Percentiles rank a stretch among this genome's conserved stretches.
phyloP scores from a whole-genome alignment of 2,113 vertebrate species.

The Oxygymnocypris stewartii region DNA sequence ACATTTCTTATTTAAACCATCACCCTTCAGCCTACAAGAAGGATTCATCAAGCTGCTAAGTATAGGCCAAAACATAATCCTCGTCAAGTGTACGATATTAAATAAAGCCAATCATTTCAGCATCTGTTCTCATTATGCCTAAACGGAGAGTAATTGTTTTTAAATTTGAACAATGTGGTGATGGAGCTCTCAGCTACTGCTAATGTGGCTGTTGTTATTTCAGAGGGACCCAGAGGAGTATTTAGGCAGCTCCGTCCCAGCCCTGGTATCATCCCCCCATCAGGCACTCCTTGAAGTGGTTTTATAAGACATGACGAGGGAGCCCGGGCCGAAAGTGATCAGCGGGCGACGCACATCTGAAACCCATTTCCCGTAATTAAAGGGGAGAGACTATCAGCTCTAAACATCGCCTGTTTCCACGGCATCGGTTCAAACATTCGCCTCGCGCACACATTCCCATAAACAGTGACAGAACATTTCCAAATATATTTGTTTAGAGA shows the following conservation, averaged over 20 bases:
- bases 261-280: slow-evolving; percentile 74
- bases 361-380: slow-evolving; percentile 80
- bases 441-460: slow-evolving; percentile 56
- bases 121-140: slow-evolving; percentile 38
- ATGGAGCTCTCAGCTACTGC: slow-evolving; percentile 68
- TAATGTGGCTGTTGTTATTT: slow-evolving; percentile 70
- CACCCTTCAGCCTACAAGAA: neutral
- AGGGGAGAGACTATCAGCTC: slow-evolving; percentile 76
- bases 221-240: slow-evolving; percentile 65
- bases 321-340: slow-evolving; percentile 74
- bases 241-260: slow-evolving; percentile 55
- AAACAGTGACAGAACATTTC: slow-evolving; percentile 74
- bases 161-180: slow-evolving; percentile 49
- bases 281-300: slow-evolving; percentile 70
- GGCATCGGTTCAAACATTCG: slow-evolving; percentile 72
- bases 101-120: slow-evolving; percentile 36
- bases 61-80: slow-evolving; percentile 12
- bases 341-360: slow-evolving; percentile 77
- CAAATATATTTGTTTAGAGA: slow-evolving; percentile 71
- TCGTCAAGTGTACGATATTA: slow-evolving; percentile 14
- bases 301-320: slow-evolving; percentile 73
- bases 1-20: slow-evolving; percentile 2
- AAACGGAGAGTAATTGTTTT: slow-evolving; percentile 36
- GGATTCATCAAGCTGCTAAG: slow-evolving; percentile 17
- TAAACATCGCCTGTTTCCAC: slow-evolving; percentile 78